Percentiles rank a stretch among this genome's conserved stretches.
phyloP scores from a whole-genome alignment of 2,888 invertebrate species.

The Malthinus seriepunctatus region DNA sequence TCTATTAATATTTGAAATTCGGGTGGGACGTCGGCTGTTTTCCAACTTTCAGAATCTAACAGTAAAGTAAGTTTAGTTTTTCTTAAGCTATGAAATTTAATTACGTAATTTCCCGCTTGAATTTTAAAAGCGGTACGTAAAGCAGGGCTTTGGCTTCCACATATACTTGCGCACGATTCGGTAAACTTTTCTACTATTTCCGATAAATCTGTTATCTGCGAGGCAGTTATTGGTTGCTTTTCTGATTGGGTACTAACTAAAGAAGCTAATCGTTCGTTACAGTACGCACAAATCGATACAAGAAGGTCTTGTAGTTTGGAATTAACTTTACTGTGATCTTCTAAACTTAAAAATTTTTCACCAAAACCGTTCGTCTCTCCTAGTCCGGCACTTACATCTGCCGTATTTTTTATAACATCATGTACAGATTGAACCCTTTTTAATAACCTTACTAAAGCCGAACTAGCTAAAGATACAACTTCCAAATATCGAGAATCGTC shows the following conservation, averaged over 20 bases:
- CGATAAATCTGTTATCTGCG: slow-evolving; percentile 77
- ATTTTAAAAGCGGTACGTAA: slow-evolving; percentile 82
- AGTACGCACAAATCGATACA: slow-evolving; percentile 84
- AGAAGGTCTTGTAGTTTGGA: slow-evolving; percentile 77
- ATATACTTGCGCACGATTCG: slow-evolving; percentile 72
- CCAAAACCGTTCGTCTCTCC: slow-evolving; percentile 47
- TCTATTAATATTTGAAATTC: slow-evolving; percentile 87
- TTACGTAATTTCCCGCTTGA: slow-evolving; percentile 89
- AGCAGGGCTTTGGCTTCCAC: slow-evolving; percentile 76
- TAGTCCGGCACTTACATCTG: slow-evolving; percentile 66
- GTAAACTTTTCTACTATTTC: slow-evolving; percentile 80
- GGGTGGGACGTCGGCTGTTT: slow-evolving; percentile 85
- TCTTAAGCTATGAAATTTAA: slow-evolving; percentile 86
- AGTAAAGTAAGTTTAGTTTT: slow-evolving; percentile 82
- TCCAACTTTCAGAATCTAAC: slow-evolving; percentile 92
- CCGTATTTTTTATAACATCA: slow-evolving; percentile 77
- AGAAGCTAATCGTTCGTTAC: slow-evolving; percentile 90
- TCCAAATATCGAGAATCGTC: slow-evolving; percentile 52
- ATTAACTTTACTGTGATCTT: slow-evolving; percentile 71
- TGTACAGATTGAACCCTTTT: slow-evolving; percentile 74
- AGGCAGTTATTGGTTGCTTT: slow-evolving; percentile 72
- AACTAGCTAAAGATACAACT: slow-evolving; percentile 49
- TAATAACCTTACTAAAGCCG: slow-evolving; percentile 62
- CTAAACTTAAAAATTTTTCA: slow-evolving; percentile 71
- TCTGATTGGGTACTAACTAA: slow-evolving; percentile 79